Conservation (phyloP, 2,888 invertebrate genomes). For the Nephrotoma appendiculata region DNA sequence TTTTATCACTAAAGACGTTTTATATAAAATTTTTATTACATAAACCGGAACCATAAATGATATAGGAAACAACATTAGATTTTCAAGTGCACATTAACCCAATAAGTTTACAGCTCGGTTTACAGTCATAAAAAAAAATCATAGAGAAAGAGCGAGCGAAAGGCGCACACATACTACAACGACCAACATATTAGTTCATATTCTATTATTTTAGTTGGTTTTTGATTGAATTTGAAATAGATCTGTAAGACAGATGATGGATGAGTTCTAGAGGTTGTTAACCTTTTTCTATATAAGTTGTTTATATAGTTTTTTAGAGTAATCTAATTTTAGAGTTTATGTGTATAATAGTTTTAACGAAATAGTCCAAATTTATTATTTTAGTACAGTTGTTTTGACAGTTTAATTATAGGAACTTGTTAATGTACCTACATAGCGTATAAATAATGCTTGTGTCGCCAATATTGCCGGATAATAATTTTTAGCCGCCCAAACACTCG, state of each 20-base stretch:
- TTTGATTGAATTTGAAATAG: background rate
- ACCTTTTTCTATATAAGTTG: background rate
- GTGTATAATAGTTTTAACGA: background rate
- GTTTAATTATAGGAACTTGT: background rate
- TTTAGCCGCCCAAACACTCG: background rate
- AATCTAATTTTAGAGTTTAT: background rate
- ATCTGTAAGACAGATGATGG: background rate
- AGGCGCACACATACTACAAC: background rate
- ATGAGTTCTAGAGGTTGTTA: background rate
- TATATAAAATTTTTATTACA: background rate
- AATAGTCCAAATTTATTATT: background rate
- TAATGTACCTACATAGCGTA: background rate
- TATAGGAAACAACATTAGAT: background rate
- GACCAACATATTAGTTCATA: background rate
- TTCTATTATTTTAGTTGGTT: background rate
- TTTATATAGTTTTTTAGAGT: background rate
- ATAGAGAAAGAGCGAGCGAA: background rate
- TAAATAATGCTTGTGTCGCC: background rate
- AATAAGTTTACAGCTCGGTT: background rate
- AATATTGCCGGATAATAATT: background rate
- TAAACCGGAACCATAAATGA: background rate
- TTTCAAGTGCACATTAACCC: background rate
- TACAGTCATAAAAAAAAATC: background rate
- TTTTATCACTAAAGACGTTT: background rate
- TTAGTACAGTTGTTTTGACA: background rate